Base-by-base conservation (phyloP, 2,113 vertebrate genomes). In the Butastur rufipennis region DNA sequence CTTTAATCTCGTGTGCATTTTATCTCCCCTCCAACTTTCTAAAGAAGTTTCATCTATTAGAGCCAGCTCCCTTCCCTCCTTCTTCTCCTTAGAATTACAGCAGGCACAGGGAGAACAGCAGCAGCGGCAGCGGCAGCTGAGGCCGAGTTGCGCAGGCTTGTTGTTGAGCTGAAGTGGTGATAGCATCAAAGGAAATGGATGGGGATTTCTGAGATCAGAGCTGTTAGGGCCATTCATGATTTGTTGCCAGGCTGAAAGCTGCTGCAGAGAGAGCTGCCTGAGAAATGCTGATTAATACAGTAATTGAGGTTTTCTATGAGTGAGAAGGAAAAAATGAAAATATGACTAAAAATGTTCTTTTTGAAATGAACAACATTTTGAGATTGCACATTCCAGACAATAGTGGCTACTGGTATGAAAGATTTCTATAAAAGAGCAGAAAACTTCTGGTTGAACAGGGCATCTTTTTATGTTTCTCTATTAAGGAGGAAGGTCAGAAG, bases 261-360 rank as follows among this genome's bases (percentile, higher is more conserved):
- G 77, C 92, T 92, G 83, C 63, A 94, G 90, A 88, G 90, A 86
- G 96, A 78, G 88, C 92, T 97, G 94, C 96, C 94, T 97, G 93
- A 97, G 96, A 98, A 98, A 96, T 97, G 98, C 97, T 98, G 97
- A 98, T 97, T 97, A 97, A 98, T 98, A 97, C 97, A 93, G 92
- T 97, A 96, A 97, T 96, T 97, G 97, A 97, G 94, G 95, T 95
- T 97, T 97, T 96, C 93, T 95, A 63, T 96, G 91, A 97, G 96
- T 31, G 32, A 95, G 82, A 95, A 96, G 88, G 97, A 90, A 93
- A 96, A 96, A 95, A 97, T 87, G 95, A 65, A 97, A 97, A 96
- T 77, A 89, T 97, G 96, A 97, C 97, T 97, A 96, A 98, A 97
- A 97, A 43, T 77, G 91, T 63, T 82, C 84, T 95, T 94, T 98